Evolutionary conservation across 2,113 vertebrate species (phyloP).

Genomic region (Syrmaticus mikado): DNA sequence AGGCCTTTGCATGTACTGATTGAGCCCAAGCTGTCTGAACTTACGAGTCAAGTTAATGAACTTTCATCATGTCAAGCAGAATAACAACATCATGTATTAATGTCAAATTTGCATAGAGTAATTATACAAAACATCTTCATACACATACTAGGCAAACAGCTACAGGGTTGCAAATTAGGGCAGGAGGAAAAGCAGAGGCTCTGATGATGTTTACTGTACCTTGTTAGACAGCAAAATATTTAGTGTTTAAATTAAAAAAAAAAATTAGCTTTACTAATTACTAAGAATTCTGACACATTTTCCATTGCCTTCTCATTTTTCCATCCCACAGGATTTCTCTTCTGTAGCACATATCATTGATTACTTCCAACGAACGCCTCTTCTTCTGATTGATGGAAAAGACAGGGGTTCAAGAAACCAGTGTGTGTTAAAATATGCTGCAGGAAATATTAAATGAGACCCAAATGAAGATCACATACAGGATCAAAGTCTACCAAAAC

Average conservation of each 20-base stretch:
- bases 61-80: neutral
- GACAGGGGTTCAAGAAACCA: slow-evolving; percentile 89
- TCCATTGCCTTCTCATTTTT: neutral
- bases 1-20: neutral
- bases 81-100: neutral
- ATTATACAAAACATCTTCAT: neutral
- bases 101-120: neutral
- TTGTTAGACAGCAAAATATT: neutral
- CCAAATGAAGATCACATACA: neutral
- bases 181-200: neutral
- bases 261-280: neutral
- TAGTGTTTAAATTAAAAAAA: fast-evolving
- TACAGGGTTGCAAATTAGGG: neutral
- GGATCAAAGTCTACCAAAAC: neutral
- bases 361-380: slow-evolving; percentile 87
- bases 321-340: slow-evolving; percentile 79
- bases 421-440: slow-evolving; percentile 85
- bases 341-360: slow-evolving; percentile 88
- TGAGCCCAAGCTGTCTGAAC: fast-evolving
- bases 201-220: neutral
- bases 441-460: slow-evolving; percentile 72
- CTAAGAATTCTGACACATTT: neutral
- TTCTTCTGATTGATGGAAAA: slow-evolving; percentile 95
- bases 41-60: neutral
- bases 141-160: neutral